A percentile compares a stretch with the other conserved stretches of the same genome.
These are phyloP conservation scores for Onychorhynchus coronatus DNA, from an alignment of 2,113 vertebrate genomes.

Conservation along the genomic window DNA sequence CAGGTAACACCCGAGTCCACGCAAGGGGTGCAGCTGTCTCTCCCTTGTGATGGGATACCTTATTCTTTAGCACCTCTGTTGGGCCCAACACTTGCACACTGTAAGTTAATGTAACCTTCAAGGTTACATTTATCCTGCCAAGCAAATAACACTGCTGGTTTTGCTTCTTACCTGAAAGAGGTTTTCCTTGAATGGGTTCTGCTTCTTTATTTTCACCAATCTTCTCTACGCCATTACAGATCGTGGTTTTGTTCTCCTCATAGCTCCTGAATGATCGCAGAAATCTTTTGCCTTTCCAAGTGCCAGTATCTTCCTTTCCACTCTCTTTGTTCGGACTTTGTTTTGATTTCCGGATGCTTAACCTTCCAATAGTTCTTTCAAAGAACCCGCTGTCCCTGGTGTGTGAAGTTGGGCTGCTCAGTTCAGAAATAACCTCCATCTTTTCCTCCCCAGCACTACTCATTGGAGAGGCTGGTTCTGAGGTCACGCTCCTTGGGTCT, in stretches of 20 bases:
- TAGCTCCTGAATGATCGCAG: neutral
- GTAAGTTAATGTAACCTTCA: neutral
- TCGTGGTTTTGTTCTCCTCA: neutral
- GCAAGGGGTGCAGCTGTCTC: neutral
- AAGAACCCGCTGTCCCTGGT: neutral
- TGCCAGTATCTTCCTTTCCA: neutral
- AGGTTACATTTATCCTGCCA: neutral
- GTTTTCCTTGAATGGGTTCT: conserved; percentile 6
- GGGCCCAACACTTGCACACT: neutral
- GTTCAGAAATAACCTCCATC: neutral
- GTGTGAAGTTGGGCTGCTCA: neutral
- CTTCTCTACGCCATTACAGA: neutral
- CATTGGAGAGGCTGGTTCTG: neutral
- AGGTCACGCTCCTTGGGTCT: neutral
- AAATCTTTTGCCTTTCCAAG: neutral
- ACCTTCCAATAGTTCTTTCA: conserved; percentile 28
- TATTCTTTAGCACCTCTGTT: neutral
- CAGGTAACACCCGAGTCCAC: neutral
- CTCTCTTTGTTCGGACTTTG: neutral
- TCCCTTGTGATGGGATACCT: neutral
- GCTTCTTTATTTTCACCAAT: neutral
- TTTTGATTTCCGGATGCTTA: neutral
- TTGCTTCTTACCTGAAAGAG: conserved; percentile 58
- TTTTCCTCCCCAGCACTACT: neutral
- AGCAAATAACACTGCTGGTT: neutral